Evolutionary conservation across 2,113 vertebrate species (phyloP).

Genomic region (Dascyllus trimaculatus): DNA sequence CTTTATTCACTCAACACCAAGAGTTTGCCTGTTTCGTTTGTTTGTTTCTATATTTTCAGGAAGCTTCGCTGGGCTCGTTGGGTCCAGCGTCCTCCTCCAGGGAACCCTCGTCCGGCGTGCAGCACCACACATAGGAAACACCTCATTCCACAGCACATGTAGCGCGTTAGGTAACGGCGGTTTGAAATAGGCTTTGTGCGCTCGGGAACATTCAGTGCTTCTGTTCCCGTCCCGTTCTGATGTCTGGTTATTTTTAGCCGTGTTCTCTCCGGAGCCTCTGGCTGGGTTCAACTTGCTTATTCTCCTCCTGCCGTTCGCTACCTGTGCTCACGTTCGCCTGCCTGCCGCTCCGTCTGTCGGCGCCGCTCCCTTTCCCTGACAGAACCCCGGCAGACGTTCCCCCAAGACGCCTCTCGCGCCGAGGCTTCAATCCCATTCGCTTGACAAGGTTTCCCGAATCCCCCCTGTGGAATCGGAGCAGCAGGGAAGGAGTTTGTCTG

Average conservation of each 20-base stretch:
- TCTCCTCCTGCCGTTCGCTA: slow-evolving; percentile 60
- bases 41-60: background rate
- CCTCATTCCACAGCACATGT: slow-evolving; percentile 11
- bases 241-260: slow-evolving; percentile 80
- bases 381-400: slow-evolving; percentile 30
- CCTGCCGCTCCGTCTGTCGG: slow-evolving; percentile 8
- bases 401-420: slow-evolving; percentile 22
- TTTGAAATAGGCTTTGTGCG: slow-evolving; percentile 49
- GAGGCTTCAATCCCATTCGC: slow-evolving; percentile 51
- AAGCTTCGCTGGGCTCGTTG: background rate
- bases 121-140: background rate
- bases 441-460: slow-evolving; percentile 45
- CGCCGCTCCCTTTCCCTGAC: slow-evolving; percentile 40
- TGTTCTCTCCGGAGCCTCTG: slow-evolving; percentile 66
- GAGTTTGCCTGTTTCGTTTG: no score
- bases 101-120: slow-evolving; percentile 18
- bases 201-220: slow-evolving; percentile 75
- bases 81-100: background rate
- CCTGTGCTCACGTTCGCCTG: slow-evolving; percentile 52
- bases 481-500: slow-evolving; percentile 22
- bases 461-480: slow-evolving; percentile 18
- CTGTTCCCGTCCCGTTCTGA: slow-evolving; percentile 66
- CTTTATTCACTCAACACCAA: no score
- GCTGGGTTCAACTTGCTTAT: slow-evolving; percentile 68
- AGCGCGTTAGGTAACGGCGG: slow-evolving; percentile 20